Conservation (phyloP, 2,888 invertebrate genomes). For the Dinocampus coccinellae region DNA sequence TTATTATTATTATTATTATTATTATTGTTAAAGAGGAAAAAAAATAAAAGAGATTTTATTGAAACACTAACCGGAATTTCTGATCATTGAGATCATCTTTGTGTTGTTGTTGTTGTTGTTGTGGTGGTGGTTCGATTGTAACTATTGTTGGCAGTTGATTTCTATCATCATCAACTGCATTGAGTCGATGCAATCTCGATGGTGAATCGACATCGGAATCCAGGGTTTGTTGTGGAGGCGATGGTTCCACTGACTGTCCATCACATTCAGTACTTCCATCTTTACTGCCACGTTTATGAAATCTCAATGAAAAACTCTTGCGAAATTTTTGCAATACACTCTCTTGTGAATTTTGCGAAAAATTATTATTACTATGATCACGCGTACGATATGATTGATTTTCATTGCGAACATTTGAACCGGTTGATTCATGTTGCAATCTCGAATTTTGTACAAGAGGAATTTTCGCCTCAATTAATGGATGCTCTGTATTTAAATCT, state of each 20-base stretch:
- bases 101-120: slow-evolving; percentile 50
- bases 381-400: slow-evolving; percentile 46
- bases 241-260: slow-evolving; percentile 58
- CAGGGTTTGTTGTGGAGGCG: slow-evolving; percentile 46
- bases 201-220: slow-evolving; percentile 37
- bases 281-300: slow-evolving; percentile 72
- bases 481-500: slow-evolving; percentile 58
- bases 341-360: slow-evolving; percentile 64
- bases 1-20: background rate
- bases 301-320: slow-evolving; percentile 77
- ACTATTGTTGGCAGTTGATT: slow-evolving; percentile 38
- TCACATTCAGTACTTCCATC: slow-evolving; percentile 68
- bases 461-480: slow-evolving; percentile 59
- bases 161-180: slow-evolving; percentile 15
- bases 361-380: slow-evolving; percentile 30
- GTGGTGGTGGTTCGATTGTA: slow-evolving; percentile 33
- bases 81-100: slow-evolving; percentile 62
- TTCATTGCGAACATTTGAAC: slow-evolving; percentile 41
- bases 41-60: background rate
- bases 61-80: slow-evolving; percentile 63
- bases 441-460: slow-evolving; percentile 58
- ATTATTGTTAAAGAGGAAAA: no score
- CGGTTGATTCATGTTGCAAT: slow-evolving; percentile 53
- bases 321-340: slow-evolving; percentile 80
- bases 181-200: slow-evolving; percentile 15